phyloP scores from a whole-genome alignment of 2,113 vertebrate species.

The Mastomys natalensis region DNA sequence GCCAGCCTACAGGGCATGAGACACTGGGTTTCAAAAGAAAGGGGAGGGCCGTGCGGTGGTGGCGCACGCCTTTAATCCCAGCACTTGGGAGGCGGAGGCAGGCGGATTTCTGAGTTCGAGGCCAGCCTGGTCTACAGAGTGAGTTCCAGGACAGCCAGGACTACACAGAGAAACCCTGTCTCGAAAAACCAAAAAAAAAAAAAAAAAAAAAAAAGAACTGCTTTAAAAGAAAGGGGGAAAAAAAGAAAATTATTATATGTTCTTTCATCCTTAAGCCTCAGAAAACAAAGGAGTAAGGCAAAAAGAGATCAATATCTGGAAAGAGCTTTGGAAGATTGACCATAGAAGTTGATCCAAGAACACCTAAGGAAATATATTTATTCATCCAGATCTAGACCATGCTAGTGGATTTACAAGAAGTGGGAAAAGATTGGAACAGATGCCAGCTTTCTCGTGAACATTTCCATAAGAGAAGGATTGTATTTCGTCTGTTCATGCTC shows the following conservation, averaged over 20 bases:
- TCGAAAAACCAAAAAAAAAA: too few relatives aligned
- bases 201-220: too few relatives aligned
- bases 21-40: background rate
- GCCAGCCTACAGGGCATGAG: background rate
- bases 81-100: too few relatives aligned
- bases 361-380: background rate
- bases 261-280: background rate
- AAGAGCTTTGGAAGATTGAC: background rate
- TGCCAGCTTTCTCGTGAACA: background rate
- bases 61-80: too few relatives aligned
- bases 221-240: background rate
- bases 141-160: too few relatives aligned
- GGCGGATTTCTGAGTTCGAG: too few relatives aligned
- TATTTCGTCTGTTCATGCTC: background rate
- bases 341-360: background rate
- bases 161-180: too few relatives aligned
- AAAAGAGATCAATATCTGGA: background rate
- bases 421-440: background rate
- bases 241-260: background rate
- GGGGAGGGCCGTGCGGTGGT: too few relatives aligned
- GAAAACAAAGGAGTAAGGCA: background rate
- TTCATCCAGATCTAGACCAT: background rate
- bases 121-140: too few relatives aligned
- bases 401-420: background rate
- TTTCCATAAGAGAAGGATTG: rapidly evolving